phyloP scores from a whole-genome alignment of 2,113 vertebrate species.

The Laterallus jamaicensis region DNA sequence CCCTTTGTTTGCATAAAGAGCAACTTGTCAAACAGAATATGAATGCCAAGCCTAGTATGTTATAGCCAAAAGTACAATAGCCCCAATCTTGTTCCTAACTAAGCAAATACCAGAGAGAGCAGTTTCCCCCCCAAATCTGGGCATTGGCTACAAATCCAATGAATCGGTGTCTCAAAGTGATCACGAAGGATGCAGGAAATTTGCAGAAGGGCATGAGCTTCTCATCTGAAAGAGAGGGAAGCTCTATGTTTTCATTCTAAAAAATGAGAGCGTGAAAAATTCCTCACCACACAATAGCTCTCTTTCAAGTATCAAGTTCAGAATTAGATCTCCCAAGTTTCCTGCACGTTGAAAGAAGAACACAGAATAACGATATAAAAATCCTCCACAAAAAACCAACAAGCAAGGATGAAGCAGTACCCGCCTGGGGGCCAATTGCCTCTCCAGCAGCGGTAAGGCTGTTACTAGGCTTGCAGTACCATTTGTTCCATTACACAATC shows the following conservation, averaged over 20 bases:
- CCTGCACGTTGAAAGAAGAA: conserved; percentile 50
- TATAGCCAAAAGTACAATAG: conserved; percentile 37
- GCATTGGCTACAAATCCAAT: background rate
- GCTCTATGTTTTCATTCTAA: background rate
- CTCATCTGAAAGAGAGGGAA: background rate
- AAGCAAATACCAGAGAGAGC: background rate
- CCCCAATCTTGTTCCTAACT: conserved; percentile 13
- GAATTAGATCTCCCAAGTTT: conserved; percentile 59
- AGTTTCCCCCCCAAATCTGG: background rate
- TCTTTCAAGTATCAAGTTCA: conserved; percentile 53
- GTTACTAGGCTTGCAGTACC: conserved; percentile 90
- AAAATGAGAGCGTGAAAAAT: background rate
- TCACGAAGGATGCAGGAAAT: background rate
- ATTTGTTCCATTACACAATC: conserved; percentile 99
- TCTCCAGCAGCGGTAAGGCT: conserved; percentile 96
- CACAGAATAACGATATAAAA: conserved; percentile 46
- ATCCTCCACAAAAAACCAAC: conserved; percentile 74
- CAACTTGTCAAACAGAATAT: conserved; percentile 23
- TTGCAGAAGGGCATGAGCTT: background rate
- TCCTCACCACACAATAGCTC: background rate
- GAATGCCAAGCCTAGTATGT: conserved; percentile 1
- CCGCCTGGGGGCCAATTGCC: conserved; percentile 87
- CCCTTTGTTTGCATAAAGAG: conserved; percentile 31
- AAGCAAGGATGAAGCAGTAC: conserved; percentile 88
- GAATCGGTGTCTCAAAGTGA: background rate